A percentile compares a stretch with the other conserved stretches of the same genome.
phyloP scores from a whole-genome alignment of 2,888 invertebrate species.

The Cephus runcator region DNA sequence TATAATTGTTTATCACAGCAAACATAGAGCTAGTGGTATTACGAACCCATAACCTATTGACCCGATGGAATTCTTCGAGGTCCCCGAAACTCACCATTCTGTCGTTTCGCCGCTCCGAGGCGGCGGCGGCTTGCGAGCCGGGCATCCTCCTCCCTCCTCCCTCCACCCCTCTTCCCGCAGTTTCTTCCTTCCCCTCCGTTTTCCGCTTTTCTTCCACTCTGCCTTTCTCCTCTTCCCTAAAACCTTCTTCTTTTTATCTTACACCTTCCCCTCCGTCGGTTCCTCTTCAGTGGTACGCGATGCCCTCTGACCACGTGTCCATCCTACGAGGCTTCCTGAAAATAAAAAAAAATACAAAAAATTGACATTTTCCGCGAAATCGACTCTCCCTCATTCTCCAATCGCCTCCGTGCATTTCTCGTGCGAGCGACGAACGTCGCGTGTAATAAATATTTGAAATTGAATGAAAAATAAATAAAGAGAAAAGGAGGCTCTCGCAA shows the following conservation, averaged over 20 bases:
- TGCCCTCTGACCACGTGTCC: background rate
- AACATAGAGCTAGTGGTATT: background rate
- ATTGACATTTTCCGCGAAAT: background rate
- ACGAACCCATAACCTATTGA: background rate
- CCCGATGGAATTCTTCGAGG: background rate
- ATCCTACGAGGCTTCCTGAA: background rate
- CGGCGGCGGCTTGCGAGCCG: slow-evolving; percentile 61
- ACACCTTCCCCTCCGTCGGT: background rate
- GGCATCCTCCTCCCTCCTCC: slow-evolving; percentile 54
- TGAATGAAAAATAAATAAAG: background rate
- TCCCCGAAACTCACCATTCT: slow-evolving; percentile 48
- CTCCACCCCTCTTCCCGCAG: slow-evolving; percentile 39
- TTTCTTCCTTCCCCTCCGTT: background rate
- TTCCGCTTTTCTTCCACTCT: background rate
- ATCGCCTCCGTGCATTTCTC: background rate
- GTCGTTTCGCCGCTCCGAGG: slow-evolving; percentile 60
- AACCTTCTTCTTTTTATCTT: background rate
- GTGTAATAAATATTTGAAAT: background rate
- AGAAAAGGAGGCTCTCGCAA: background rate
- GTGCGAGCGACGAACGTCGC: background rate
- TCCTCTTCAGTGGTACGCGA: background rate
- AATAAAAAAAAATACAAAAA: background rate
- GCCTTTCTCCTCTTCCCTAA: background rate
- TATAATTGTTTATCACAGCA: background rate
- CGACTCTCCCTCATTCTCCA: background rate